Evolutionary conservation across 2,888 invertebrate genomes (phyloP), one percentile per base, ranked within the genome.

Genomic region (Gonocerus acuteangulatus): DNA sequence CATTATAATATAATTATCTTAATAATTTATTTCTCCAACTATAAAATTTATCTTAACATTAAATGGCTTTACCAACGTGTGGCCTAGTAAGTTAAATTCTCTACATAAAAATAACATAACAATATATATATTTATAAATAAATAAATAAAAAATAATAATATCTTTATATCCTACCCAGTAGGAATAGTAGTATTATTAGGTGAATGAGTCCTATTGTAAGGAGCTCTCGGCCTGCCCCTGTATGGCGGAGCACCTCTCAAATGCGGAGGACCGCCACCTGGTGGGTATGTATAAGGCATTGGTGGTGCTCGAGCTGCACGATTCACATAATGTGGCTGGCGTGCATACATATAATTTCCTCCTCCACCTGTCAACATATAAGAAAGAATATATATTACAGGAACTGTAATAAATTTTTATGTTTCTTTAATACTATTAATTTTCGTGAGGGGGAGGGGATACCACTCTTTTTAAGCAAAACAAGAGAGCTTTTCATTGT

Each of bases 291-390:
- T 15, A 9, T 44, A 54, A 15, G 6, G 13, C 27, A 45, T 32
- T 18, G 56, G 56, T n/a, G 47, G 45, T 27, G 2, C 57, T 4
- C 57, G 27, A n/a, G 45, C 15, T 22, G 21, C 54, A 13, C 54
- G n/a, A 9, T 32, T 22, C 57, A 44, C 42, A 27, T 32, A 47
- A 21, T 57, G 47, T 3, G 57, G 57, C 22, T 18, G 19, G 6
- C 54, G 22, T 1, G 39, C 3, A 42, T 60, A 65, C 65, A 65
- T 57, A 23, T 48, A 62, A 36, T 62, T 62, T 32, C 62, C 62
- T 15, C 54, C 54, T 6, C 42, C 48, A 39, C 32, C 34, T 16
- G 34, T n/a, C 39, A 44, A n/a, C n/a, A n/a, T n/a, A n/a, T n/a
- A 27, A 48, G 22, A 22, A 48, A 48, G 45, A n/a, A 22, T 15